Evolutionary conservation across 2,888 invertebrate species (phyloP), one percentile per base, ranked within the genome.

Genomic region (Empis stercorea): DNA sequence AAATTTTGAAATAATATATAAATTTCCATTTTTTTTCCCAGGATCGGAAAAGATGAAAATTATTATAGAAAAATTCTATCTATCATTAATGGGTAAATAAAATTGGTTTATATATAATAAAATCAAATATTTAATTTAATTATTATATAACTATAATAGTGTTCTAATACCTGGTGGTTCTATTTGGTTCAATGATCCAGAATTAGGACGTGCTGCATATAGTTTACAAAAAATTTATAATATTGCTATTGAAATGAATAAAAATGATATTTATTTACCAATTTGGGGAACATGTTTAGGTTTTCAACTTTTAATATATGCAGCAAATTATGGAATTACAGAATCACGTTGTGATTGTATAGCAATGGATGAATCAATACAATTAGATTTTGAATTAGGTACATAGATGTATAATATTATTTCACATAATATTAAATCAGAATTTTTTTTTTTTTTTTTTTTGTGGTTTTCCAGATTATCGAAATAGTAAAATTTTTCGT

Each of bases 231-330:
- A 74, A 45, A 76, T 87, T 49, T 80, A 79, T 56, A 74, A 83
- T 44, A 72, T 84, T 43, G 87, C 87, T 0, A 65, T 74, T 48
- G 62, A 77, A 60, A 64, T 81, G 48, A 88, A 91, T 60, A 70
- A 79, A 2, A 66, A 71, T 2, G 86, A 83, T 1, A 57, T 79
- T 51, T 81, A 82, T 60, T 89, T 91, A 62, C 93, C 94, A 0
- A 64, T 95, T 41, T 87, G 87, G 75, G 93, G 89, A 1, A 91
- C 84, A 1, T 94, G 94, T 59, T 75, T 92, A 30, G 94, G 94
- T 17, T 87, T 91, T 67, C 86, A 95, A 61, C 71, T 88, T 23
- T 64, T 91, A 41, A 73, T 82, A 10, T 79, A 79, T 51, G 78
- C 74, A 20, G 70, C 76, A 3, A 66, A 75, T 44, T 56, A 58